phyloP scores from a whole-genome alignment of 2,113 vertebrate genomes.

The Eidolon helvum region DNA sequence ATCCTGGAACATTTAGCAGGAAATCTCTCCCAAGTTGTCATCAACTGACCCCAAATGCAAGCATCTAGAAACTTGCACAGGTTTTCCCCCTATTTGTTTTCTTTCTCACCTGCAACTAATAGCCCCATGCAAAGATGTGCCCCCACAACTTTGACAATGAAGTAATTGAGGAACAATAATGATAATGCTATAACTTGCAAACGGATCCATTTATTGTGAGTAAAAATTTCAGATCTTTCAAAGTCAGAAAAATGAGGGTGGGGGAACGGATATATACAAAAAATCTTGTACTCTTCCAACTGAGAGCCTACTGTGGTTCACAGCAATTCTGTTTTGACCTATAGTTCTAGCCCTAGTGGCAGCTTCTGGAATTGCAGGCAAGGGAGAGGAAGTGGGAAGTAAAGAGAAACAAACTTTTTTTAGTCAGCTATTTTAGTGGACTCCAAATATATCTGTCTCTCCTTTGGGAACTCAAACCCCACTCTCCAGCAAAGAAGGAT shows the following conservation, averaged over 20 bases:
- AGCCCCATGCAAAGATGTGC: neutral
- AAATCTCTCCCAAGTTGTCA: neutral
- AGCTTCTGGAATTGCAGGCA: neutral
- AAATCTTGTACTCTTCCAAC: neutral
- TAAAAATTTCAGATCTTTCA: neutral
- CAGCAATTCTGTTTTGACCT: neutral
- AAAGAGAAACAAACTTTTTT: neutral
- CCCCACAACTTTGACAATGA: neutral
- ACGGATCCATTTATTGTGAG: neutral
- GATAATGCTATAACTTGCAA: neutral
- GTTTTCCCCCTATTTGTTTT: neutral
- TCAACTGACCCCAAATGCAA: neutral
- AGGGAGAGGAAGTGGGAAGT: neutral
- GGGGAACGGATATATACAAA: neutral
- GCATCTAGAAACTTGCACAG: neutral
- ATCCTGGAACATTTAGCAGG: neutral
- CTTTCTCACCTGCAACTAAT: neutral
- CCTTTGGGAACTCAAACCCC: neutral
- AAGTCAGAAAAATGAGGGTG: neutral
- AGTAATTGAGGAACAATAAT: neutral
- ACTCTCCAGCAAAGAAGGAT: neutral
- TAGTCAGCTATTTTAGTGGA: neutral
- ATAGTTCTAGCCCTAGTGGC: neutral
- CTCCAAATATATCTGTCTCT: neutral
- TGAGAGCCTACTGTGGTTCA: neutral